Conservation (phyloP, 2,888 invertebrate species). For the Muschampia staudingeri region DNA sequence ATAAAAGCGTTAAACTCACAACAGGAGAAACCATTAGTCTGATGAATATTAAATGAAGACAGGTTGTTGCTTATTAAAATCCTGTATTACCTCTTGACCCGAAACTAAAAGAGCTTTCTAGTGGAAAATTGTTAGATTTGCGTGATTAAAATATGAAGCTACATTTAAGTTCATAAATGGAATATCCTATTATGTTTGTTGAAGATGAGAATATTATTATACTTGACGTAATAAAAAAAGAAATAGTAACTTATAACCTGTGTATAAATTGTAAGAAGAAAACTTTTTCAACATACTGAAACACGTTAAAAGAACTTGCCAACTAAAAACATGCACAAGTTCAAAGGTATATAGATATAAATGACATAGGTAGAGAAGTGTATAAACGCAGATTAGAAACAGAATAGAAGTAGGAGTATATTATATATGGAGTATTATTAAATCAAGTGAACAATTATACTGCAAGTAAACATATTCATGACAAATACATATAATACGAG, state of each 20-base stretch:
- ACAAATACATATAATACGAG: neutral
- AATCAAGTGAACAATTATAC: neutral
- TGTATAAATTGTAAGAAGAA: neutral
- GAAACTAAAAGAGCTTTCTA: neutral
- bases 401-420: neutral
- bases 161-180: neutral
- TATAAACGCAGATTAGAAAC: neutral
- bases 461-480: neutral
- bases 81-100: slow-evolving; percentile 32
- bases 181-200: neutral
- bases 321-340: neutral
- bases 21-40: slow-evolving; percentile 40
- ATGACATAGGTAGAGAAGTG: neutral
- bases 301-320: neutral
- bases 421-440: neutral
- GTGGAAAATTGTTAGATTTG: neutral
- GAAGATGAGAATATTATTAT: neutral
- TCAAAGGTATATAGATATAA: neutral
- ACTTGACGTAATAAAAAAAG: neutral
- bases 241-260: neutral
- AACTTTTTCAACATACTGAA: too few species aligned
- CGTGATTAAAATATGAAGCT: neutral
- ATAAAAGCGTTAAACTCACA: slow-evolving; percentile 45
- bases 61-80: slow-evolving; percentile 46
- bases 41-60: slow-evolving; percentile 43